Percentiles rank a stretch among this genome's conserved stretches.
Conservation (phyloP, 2,797 vertebrate genomes). For the Lithobates sylvaticus region DNA sequence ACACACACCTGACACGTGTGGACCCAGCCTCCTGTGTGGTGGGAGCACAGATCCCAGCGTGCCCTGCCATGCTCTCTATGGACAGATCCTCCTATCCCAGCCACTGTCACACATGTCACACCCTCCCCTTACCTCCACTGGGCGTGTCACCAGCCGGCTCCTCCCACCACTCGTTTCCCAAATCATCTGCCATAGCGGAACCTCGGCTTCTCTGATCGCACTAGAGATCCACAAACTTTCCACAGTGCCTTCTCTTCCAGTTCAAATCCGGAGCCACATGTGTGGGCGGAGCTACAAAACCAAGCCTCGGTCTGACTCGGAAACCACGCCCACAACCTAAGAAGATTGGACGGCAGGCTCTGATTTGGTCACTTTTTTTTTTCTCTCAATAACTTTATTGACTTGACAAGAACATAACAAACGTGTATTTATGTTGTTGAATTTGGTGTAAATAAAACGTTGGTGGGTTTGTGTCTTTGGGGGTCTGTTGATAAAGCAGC, state of each 20-base stretch:
- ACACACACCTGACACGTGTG: too few species aligned
- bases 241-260: background rate
- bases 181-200: slow-evolving; percentile 46
- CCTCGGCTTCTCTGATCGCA: background rate
- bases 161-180: slow-evolving; percentile 57
- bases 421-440: background rate
- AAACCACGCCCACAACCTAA: background rate
- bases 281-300: background rate
- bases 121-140: background rate
- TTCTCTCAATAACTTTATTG: slow-evolving; percentile 11
- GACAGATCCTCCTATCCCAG: background rate
- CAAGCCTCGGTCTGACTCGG: slow-evolving; percentile 40
- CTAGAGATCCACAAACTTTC: background rate
- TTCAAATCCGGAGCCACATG: slow-evolving; percentile 55
- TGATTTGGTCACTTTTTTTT: background rate
- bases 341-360: background rate
- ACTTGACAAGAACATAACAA: slow-evolving; percentile 63
- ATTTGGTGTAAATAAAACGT: too few species aligned
- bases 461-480: too few species aligned
- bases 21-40: too few species aligned
- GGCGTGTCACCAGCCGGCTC: background rate
- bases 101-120: too few species aligned
- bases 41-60: background rate
- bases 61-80: background rate
- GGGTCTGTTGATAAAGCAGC: too few species aligned